Evolutionary conservation across 2,888 invertebrate species (phyloP), one percentile per base, ranked within the genome.

Genomic region (Candidula unifasciata): DNA sequence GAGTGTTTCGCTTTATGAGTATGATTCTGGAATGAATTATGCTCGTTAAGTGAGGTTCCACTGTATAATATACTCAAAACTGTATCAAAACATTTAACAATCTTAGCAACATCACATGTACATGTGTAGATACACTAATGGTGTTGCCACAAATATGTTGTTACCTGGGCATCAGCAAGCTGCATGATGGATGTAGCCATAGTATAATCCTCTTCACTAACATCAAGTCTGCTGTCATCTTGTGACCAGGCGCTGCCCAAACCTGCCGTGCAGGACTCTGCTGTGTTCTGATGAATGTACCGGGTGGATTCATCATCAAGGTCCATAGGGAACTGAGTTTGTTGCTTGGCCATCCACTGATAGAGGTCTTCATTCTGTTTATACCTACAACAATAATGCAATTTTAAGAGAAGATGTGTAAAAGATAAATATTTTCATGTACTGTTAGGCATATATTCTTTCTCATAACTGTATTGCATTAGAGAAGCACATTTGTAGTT

Each of bases 331-430:
- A 90, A 89, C 37, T 83, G 52, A n/a, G 35, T 83, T 89, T 97
- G 97, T 91, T 98, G 98, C 90, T 97, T 97, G 1, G 97, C 97
- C 98, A 98, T 98, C 98, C 98, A 98, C 90, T 91, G 89, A 80
- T 98, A 98, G 71, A 98, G 94, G 94, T 98, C 98, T 92, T 97
- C 97, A n/a, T 96, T 95, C 30, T 93, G 91, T 76, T 92, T 90
- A 57, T 90, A 88, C 69, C 90, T 89, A 35, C 21, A 66, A 35
- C 6, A 44, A 44, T 44, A 44, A 44, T 44, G 44, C 60, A 60
- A 60, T 24, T 18, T 21, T 54, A 10, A 54, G 57, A 54, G 57
- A 54, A 18, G 57, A 18, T 54, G 57, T 13, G 57, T 8, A 54
- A 54, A 18, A 54, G 13, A 54, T 18, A 54, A 10, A 54, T 18